Conservation (phyloP, 2,797 vertebrate genomes). For the Myotis daubentonii region DNA sequence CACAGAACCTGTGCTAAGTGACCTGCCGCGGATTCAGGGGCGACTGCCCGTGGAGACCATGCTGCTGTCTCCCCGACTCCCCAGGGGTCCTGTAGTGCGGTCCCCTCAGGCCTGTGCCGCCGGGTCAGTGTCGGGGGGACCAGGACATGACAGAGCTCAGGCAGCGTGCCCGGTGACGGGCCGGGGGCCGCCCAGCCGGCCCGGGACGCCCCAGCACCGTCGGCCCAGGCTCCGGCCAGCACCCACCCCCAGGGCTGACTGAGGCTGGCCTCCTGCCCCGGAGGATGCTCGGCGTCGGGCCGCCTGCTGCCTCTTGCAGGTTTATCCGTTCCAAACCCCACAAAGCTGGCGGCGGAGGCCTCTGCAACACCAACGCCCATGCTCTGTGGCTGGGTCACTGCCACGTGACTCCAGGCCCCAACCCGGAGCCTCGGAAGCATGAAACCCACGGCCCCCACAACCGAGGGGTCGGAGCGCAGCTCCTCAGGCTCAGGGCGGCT, state of each 20-base stretch:
- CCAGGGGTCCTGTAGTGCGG: background rate
- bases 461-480: background rate
- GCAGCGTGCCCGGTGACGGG: fast-evolving
- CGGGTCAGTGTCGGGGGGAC: background rate
- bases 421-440: fast-evolving
- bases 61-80: fast-evolving
- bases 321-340: background rate
- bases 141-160: background rate
- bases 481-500: fast-evolving
- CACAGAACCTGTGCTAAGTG: background rate
- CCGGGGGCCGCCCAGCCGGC: background rate
- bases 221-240: background rate
- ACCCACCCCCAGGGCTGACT: background rate
- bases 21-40: background rate
- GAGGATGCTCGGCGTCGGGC: no score
- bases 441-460: background rate
- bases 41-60: background rate
- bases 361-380: background rate
- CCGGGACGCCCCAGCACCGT: fast-evolving
- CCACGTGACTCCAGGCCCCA: background rate
- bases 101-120: background rate
- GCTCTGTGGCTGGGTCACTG: background rate
- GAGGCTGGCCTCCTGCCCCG: background rate
- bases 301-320: background rate
- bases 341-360: background rate